A percentile compares a stretch with the other conserved stretches of the same genome.
These are phyloP conservation scores for Cardiocondyla obscurior DNA, from an alignment of 1,140 invertebrate genomes.

Conservation along the genomic window DNA sequence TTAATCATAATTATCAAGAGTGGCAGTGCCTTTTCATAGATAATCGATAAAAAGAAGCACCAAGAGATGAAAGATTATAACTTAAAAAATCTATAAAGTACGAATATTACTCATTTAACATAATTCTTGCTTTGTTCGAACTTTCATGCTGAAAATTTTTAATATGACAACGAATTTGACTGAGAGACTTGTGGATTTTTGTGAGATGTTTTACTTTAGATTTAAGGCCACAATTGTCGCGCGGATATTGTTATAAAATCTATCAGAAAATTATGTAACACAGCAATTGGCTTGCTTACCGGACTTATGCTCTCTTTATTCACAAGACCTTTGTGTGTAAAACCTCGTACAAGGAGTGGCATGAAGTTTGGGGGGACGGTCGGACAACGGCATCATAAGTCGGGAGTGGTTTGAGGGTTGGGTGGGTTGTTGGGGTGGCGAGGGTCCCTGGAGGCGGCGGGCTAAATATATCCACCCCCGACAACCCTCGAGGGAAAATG, in stretches of 20 bases:
- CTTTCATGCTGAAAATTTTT: neutral
- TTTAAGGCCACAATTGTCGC: neutral
- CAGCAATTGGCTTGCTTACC: slow-evolving; percentile 37
- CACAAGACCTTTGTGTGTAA: slow-evolving; percentile 63
- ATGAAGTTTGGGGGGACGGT: slow-evolving; percentile 77
- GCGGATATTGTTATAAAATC: neutral
- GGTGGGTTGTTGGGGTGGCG: slow-evolving; percentile 75
- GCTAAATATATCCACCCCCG: slow-evolving; percentile 84
- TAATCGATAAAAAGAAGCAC: slow-evolving; percentile 1
- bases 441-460: slow-evolving; percentile 82
- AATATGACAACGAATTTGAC: neutral
- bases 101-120: neutral
- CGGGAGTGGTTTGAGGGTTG: slow-evolving; percentile 79
- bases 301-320: slow-evolving; percentile 67
- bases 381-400: slow-evolving; percentile 82
- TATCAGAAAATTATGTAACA: neutral
- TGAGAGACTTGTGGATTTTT: neutral
- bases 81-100: neutral
- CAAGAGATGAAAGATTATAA: neutral
- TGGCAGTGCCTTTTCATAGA: neutral
- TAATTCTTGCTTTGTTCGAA: neutral
- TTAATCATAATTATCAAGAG: slow-evolving; percentile 22
- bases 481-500: slow-evolving; percentile 83
- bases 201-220: too few relatives aligned
- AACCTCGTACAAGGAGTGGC: slow-evolving; percentile 71